phyloP scores from a whole-genome alignment of 2,888 invertebrate genomes.

The Colletes collaris region DNA sequence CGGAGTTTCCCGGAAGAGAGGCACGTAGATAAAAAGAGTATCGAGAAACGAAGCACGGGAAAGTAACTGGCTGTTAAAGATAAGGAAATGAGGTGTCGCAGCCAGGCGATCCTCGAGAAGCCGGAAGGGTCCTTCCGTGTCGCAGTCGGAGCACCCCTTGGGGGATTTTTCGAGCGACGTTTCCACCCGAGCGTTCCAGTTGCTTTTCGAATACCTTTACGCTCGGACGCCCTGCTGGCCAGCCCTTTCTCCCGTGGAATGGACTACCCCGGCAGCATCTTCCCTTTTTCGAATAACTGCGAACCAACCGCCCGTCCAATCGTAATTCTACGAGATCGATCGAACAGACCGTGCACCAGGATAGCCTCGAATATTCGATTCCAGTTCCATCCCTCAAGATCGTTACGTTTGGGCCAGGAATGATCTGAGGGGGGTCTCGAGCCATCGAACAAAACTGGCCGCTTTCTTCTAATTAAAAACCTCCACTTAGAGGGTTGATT shows the following conservation, averaged over 20 bases:
- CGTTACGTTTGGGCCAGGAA: no score
- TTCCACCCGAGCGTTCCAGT: constrained; percentile 56
- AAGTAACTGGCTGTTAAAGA: constrained; percentile 83
- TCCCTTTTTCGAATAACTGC: constrained; percentile 65
- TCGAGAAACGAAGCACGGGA: constrained; percentile 59
- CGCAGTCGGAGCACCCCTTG: constrained; percentile 64
- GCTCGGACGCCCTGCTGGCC: constrained; percentile 79
- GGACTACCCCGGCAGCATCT: constrained; percentile 45
- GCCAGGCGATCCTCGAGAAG: constrained; percentile 66
- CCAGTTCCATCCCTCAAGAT: no score
- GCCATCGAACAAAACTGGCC: no score
- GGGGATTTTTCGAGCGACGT: constrained; percentile 70
- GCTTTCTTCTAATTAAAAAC: no score
- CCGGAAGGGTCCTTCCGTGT: constrained; percentile 72
- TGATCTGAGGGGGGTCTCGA: no score
- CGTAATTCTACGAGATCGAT: constrained; percentile 47
- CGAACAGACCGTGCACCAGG: no score
- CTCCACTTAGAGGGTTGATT: no score
- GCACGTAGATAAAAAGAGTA: constrained; percentile 45
- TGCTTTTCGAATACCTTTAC: constrained; percentile 80
- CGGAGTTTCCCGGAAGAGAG: constrained; percentile 8
- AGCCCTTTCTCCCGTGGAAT: constrained; percentile 62
- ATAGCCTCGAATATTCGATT: no score
- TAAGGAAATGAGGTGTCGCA: constrained; percentile 83
- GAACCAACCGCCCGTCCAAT: constrained; percentile 53